A percentile compares a stretch with the other conserved stretches of the same genome.
Conservation (phyloP, 2,888 invertebrate species). For the Hirtodrosophila histrioides region DNA sequence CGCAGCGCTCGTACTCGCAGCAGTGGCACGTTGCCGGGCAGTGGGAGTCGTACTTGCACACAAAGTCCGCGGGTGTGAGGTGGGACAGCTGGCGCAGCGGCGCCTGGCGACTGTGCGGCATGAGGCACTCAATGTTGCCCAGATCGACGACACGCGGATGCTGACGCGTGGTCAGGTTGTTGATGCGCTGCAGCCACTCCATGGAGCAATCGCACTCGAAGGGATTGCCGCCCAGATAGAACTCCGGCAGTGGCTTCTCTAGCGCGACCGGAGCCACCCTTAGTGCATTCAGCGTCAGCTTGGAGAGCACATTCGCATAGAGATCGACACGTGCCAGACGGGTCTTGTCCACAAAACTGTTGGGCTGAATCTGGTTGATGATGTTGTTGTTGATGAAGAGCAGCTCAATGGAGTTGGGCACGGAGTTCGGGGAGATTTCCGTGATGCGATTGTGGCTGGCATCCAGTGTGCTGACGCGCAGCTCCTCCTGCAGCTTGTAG, state of each 20-base stretch:
- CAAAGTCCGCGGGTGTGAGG: conserved; percentile 92
- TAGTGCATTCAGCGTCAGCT: conserved; percentile 92
- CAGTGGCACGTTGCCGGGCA: conserved; percentile 98
- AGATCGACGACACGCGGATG: conserved; percentile 95
- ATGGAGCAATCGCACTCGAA: conserved; percentile 97
- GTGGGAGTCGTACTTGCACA: conserved; percentile 96
- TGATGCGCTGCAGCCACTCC: conserved; percentile 97
- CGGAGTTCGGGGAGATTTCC: conserved; percentile 92
- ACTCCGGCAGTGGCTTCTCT: conserved; percentile 92
- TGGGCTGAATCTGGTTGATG: conserved; percentile 91
- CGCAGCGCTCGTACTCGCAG: conserved; percentile 98
- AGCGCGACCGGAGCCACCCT: conserved; percentile 89
- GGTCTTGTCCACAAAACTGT: conserved; percentile 93
- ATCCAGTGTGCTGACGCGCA: conserved; percentile 92
- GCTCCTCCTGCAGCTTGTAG: conserved; percentile 92
- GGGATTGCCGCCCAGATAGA: conserved; percentile 96
- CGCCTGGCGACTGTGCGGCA: conserved; percentile 92
- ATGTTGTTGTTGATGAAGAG: conserved; percentile 95
- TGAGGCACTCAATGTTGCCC: conserved; percentile 94
- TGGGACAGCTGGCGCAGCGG: conserved; percentile 91
- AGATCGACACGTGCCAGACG: conserved; percentile 94
- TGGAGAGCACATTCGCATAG: conserved; percentile 94
- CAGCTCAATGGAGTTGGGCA: conserved; percentile 94
- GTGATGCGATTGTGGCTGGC: conserved; percentile 95
- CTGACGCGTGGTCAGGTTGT: conserved; percentile 93